These are phyloP conservation scores for Oceanites oceanicus DNA, from an alignment of 2,113 vertebrate genomes.

Conservation along the genomic window DNA sequence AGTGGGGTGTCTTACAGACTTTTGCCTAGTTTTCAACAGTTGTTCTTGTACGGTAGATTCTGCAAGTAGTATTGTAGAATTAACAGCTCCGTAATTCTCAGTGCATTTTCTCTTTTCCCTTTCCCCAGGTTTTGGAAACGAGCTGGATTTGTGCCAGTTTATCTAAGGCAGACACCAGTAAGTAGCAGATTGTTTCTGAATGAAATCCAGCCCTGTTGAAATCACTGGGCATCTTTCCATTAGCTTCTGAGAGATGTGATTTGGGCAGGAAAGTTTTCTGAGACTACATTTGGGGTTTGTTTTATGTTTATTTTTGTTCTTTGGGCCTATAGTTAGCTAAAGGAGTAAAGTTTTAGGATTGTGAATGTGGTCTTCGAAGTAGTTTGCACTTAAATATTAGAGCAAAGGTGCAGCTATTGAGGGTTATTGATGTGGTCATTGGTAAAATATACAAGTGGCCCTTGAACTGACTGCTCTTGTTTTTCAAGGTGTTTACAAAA, in stretches of 20 bases:
- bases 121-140: slow-evolving; percentile 92
- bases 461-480: not conserved
- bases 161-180: slow-evolving; percentile 94
- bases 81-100: not conserved
- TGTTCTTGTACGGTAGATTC: not conserved
- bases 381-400: not conserved
- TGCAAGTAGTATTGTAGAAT: not conserved
- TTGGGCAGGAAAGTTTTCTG: not conserved
- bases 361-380: not conserved
- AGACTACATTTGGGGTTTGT: not conserved
- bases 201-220: not conserved
- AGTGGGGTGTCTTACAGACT: not conserved
- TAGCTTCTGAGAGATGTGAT: not conserved
- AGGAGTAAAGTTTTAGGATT: not conserved
- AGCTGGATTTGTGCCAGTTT: slow-evolving; percentile 92
- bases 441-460: not conserved
- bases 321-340: not conserved
- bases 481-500: not conserved
- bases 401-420: not conserved
- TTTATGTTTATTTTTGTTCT: not conserved
- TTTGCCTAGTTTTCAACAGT: not conserved
- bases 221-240: not conserved
- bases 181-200: slow-evolving; percentile 46
- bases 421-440: not conserved
- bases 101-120: not conserved